phyloP scores from a whole-genome alignment of 2,888 invertebrate species.

The Synergus umbraculus region DNA sequence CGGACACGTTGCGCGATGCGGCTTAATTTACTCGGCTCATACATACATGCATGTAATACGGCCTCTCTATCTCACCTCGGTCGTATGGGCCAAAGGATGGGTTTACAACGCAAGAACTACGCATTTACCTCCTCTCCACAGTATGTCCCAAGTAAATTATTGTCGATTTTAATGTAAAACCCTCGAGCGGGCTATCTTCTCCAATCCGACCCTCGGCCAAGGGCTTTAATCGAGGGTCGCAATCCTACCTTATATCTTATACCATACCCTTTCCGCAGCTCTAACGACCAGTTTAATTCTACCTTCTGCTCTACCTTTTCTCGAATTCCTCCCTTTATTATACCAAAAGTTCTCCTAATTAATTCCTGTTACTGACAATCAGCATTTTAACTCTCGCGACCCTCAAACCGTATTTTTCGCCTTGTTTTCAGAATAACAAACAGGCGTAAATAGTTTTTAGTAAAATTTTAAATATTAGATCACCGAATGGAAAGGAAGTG shows the following conservation, averaged over 20 bases:
- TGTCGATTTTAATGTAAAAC: conserved; percentile 53
- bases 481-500: no score
- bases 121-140: not conserved
- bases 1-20: conserved; percentile 48
- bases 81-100: not conserved
- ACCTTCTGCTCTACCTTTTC: not conserved
- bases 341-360: not conserved
- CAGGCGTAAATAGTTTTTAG: no score
- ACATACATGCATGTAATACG: conserved; percentile 64
- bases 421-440: no score
- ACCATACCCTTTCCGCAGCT: not conserved
- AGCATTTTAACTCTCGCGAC: no score
- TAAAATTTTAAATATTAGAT: no score
- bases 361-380: not conserved
- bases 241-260: not conserved
- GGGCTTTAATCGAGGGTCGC: not conserved
- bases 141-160: conserved; percentile 49
- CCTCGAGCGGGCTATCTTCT: conserved; percentile 7
- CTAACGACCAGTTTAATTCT: not conserved
- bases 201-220: not conserved
- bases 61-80: conserved; percentile 42
- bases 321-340: not conserved
- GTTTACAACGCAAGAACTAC: conserved; percentile 8
- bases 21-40: conserved; percentile 63
- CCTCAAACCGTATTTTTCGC: no score